A percentile compares a stretch with the other conserved stretches of the same genome.
phyloP scores from a whole-genome alignment of 2,888 invertebrate genomes.

The Taenaris catops region DNA sequence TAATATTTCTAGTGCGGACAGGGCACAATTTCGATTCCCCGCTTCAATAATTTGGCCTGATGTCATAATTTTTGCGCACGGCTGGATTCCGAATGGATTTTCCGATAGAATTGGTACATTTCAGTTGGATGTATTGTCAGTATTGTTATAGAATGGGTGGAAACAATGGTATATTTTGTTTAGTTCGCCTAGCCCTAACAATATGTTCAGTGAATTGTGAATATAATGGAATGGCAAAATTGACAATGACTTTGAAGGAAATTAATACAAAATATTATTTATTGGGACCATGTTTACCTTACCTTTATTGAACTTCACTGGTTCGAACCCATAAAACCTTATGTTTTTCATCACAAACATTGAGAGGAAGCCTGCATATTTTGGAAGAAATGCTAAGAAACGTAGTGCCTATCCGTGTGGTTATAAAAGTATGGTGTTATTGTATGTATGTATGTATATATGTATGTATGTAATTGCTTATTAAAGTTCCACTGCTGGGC shows the following conservation, averaged over 20 bases:
- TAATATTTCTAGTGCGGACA: constrained; percentile 20
- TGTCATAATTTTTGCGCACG: constrained; percentile 68
- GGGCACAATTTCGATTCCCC: constrained; percentile 27
- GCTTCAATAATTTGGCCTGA: constrained; percentile 62
- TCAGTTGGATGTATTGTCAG: constrained; percentile 35
- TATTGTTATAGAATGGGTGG: constrained; percentile 44
- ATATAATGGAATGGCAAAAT: constrained; percentile 9
- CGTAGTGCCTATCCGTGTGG: no score
- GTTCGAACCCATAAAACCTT: no score
- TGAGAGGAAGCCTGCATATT: no score
- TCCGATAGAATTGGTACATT: constrained; percentile 65
- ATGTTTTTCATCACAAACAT: no score
- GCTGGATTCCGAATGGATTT: constrained; percentile 62
- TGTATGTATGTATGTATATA: no score
- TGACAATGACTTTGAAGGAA: constrained; percentile 9
- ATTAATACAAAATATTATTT: constrained; percentile 1
- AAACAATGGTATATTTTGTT: constrained; percentile 49
- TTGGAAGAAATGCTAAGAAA: no score
- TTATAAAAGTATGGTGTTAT: no score
- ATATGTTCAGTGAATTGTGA: constrained; percentile 28
- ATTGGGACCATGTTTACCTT: no score
- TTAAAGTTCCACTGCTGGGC: no score
- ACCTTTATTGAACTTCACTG: no score
- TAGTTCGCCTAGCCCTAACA: constrained; percentile 47
- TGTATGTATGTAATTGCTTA: no score